Evolutionary conservation across 2,888 invertebrate species (phyloP), one percentile per base, ranked within the genome.

Genomic region (Yponomeuta plumbellus): DNA sequence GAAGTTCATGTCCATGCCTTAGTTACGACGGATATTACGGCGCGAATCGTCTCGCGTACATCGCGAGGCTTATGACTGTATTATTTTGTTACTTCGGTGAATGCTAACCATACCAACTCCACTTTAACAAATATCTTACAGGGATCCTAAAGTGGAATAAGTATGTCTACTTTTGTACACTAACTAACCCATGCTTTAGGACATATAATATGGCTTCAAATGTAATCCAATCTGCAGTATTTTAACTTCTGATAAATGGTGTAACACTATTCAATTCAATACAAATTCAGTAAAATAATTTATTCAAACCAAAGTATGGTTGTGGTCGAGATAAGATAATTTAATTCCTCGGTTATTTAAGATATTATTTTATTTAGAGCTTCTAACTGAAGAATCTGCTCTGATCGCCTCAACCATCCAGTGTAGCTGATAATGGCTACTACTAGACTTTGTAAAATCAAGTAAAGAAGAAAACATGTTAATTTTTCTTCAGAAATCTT

Each of bases 1-100:
- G 44, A 52, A 52, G 5, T 76, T 71, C 76, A 68, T 73, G 61
- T 70, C 76, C 88, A 88, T 88, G 88, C 88, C 84, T 86, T 87
- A 87, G 85, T 85, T 78, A 87, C 84, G 57, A 62, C 23, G 20
- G 20, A 52, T 17, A 44, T 57, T 56, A 65, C 65, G 52, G 34
- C 56, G 56, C 26, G 57, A 65, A 8, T 11, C 22, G 58, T 39
- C 58, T 65, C 59, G 11, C 26, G 20, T 11, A 56, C 58, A 65
- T 58, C 58, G 20, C 23, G 65, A 59, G 64, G 64, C 64, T 59
- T 26, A 39, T 65, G 56, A 65, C 6, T 58, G 20, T 65, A 65
- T 64, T 64, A 64, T n/a, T 56, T 64, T 64, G 57, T 57, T 57
- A 56, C 20, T 64, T 20, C 8, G 52, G 22, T 52, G 22, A 23